A percentile compares a stretch with the other conserved stretches of the same genome.
Evolutionary conservation across 2,113 vertebrate species (phyloP).

Genomic region (Dascyllus trimaculatus): DNA sequence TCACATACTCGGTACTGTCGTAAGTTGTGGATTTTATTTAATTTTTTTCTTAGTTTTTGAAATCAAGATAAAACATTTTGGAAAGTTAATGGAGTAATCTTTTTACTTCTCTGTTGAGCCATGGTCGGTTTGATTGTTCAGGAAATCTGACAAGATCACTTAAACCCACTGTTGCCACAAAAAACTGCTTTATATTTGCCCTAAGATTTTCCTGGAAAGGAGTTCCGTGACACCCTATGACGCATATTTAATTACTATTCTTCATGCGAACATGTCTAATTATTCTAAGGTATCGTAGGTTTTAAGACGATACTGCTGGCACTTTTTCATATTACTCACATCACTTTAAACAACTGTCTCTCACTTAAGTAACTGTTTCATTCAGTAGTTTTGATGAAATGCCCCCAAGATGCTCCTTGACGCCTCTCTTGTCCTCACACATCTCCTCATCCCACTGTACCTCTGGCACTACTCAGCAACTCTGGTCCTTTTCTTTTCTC

Average conservation of each 20-base stretch:
- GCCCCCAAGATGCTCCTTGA: constrained; percentile 12
- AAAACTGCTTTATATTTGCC: too few species aligned
- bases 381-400: background rate
- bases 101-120: constrained; percentile 1
- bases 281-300: too few species aligned
- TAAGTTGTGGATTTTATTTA: background rate
- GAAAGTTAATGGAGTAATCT: background rate
- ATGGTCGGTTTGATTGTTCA: background rate
- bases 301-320: too few species aligned
- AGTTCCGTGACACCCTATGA: too few species aligned
- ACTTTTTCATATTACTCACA: too few species aligned
- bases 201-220: background rate
- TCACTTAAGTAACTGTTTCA: background rate
- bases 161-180: background rate
- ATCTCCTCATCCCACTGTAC: constrained; percentile 38
- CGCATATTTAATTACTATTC: too few species aligned
- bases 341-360: too few species aligned
- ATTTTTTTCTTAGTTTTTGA: background rate
- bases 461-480: constrained; percentile 43
- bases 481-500: constrained; percentile 50
- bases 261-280: too few species aligned
- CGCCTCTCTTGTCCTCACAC: background rate
- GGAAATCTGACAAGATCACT: background rate
- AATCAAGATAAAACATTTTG: constrained; percentile 23
- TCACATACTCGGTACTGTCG: constrained; percentile 1